These are phyloP conservation scores for Gambusia holbrooki DNA, from an alignment of 2,113 vertebrate species.

Conservation along the genomic window DNA sequence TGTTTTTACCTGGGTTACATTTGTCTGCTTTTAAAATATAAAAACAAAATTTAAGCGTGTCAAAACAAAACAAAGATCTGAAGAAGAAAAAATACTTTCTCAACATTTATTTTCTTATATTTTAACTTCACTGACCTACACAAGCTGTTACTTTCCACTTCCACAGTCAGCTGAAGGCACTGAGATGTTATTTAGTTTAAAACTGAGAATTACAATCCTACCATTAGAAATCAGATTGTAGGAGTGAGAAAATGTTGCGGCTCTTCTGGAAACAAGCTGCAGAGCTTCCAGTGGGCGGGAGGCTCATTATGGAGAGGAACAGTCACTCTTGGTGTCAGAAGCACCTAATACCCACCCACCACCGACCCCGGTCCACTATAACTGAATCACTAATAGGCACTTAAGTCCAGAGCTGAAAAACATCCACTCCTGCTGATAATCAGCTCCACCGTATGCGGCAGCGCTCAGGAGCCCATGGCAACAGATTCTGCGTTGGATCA, in stretches of 20 bases:
- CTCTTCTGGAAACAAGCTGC: not conserved
- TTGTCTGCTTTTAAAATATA: too few species aligned
- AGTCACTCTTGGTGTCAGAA: constrained; percentile 36
- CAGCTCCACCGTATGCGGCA: constrained; percentile 22
- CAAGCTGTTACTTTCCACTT: not conserved
- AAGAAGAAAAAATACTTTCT: not conserved
- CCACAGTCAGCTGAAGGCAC: not conserved
- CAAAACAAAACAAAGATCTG: not conserved
- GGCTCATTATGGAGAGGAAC: constrained; percentile 25
- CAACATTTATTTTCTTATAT: not conserved
- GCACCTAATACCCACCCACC: constrained; percentile 45
- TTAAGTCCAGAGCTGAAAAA: constrained; percentile 36
- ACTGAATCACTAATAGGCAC: constrained; percentile 57
- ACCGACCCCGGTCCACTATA: constrained; percentile 47
- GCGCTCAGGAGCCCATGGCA: constrained; percentile 42
- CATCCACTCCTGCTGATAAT: constrained; percentile 50
- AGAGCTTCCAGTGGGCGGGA: constrained; percentile 35
- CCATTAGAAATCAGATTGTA: not conserved
- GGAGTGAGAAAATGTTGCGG: constrained; percentile 5
- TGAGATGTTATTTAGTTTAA: not conserved
- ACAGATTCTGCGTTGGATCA: constrained; percentile 23
- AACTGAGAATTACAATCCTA: not conserved
- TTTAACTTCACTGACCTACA: too few species aligned
- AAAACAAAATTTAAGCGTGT: too few species aligned
- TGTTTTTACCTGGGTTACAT: too few species aligned